Evolutionary conservation across 1,140 invertebrate species (phyloP).

Genomic region (Drosophila cardini): DNA sequence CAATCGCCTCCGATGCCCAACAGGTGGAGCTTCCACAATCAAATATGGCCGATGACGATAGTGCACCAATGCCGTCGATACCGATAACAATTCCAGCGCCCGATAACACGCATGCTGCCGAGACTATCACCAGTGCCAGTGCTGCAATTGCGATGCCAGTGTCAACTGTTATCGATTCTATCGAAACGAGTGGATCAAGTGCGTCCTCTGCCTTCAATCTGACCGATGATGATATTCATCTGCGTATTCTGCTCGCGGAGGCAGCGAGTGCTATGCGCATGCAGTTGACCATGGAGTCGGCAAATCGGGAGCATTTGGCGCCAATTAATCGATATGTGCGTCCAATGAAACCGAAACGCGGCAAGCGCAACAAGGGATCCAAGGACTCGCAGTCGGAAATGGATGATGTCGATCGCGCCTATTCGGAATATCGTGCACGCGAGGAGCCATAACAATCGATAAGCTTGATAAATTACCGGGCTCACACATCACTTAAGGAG

Average conservation of each 20-base stretch:
- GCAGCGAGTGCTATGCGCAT: slow-evolving; percentile 14
- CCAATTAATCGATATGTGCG: background rate
- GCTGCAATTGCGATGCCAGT: too few relatives aligned
- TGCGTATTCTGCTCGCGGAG: slow-evolving; percentile 19
- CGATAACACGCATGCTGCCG: too few relatives aligned
- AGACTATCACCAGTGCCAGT: too few relatives aligned
- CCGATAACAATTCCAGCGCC: too few relatives aligned
- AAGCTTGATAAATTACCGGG: too few relatives aligned
- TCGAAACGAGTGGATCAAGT: too few relatives aligned
- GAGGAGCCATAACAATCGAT: background rate
- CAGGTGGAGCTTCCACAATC: too few relatives aligned
- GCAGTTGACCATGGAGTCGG: background rate
- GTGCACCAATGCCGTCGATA: too few relatives aligned
- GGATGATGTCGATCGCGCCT: slow-evolving; percentile 17
- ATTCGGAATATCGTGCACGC: background rate
- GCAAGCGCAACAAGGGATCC: slow-evolving; percentile 5
- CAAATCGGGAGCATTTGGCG: slow-evolving; percentile 15
- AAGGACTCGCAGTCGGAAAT: background rate
- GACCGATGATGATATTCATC: background rate
- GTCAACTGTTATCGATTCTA: too few relatives aligned
- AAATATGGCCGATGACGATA: too few relatives aligned
- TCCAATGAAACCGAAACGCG: background rate
- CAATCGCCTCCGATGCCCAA: too few relatives aligned
- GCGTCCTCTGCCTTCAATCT: background rate
- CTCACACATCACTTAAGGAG: too few relatives aligned